Percentiles rank a stretch among this genome's conserved stretches.
Evolutionary conservation across 2,113 vertebrate species (phyloP).

Genomic region (Panthera tigris): DNA sequence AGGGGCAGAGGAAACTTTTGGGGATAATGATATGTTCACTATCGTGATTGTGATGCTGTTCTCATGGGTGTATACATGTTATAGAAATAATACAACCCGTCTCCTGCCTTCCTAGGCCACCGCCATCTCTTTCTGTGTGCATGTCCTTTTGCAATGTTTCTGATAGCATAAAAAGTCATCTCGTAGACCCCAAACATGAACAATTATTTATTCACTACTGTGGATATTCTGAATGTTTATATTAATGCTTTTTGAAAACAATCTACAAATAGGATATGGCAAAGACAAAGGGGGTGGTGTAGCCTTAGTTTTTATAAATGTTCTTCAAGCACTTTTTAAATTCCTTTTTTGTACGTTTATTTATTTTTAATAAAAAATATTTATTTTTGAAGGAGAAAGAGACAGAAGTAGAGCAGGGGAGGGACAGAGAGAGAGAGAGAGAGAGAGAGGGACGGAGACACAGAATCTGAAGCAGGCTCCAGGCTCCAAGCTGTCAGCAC

Average conservation of each 20-base stretch:
- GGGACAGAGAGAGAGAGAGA: too few species aligned
- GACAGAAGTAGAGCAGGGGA: too few species aligned
- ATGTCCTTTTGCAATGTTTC: not conserved
- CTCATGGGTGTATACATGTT: not conserved
- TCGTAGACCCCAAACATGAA: not conserved
- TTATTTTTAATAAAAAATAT: too few species aligned
- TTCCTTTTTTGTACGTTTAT: too few species aligned
- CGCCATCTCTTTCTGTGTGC: not conserved
- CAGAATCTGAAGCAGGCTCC: too few species aligned
- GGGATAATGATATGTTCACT: not conserved
- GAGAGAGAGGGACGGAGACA: too few species aligned
- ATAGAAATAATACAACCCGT: not conserved
- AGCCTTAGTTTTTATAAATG: not conserved
- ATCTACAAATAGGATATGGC: not conserved
- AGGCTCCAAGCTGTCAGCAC: too few species aligned
- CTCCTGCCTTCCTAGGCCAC: not conserved
- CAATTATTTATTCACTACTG: not conserved
- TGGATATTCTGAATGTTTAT: not conserved
- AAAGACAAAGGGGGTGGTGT: not conserved
- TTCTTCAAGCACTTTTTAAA: not conserved
- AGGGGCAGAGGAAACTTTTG: not conserved
- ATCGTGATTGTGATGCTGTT: not conserved
- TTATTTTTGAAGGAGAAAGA: too few species aligned
- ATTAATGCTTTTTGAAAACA: not conserved
- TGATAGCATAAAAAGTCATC: not conserved